These are phyloP conservation scores for Eupithecia subumbrata DNA, from an alignment of 2,888 invertebrate species.

Conservation along the genomic window DNA sequence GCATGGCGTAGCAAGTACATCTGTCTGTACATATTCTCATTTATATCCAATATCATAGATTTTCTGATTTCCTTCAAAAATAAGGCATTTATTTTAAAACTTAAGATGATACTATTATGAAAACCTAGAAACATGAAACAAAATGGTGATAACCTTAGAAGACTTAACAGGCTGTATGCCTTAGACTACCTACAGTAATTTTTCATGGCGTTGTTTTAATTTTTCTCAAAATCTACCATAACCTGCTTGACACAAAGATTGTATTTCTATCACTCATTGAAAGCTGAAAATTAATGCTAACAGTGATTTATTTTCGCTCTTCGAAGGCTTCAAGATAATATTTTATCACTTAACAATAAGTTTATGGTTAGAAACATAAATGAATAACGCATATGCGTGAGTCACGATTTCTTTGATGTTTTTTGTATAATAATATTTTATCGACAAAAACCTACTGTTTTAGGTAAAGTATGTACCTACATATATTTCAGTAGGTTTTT, in stretches of 20 bases:
- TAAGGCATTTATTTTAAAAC: too few species aligned
- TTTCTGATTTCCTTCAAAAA: too few species aligned
- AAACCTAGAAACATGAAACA: too few species aligned
- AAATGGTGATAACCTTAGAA: neutral
- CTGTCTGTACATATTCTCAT: too few species aligned
- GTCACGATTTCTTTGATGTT: constrained; percentile 22
- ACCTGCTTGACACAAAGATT: neutral
- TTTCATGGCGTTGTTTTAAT: neutral
- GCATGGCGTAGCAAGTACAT: too few species aligned
- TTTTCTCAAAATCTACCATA: neutral
- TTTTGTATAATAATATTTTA: neutral
- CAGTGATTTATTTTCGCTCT: neutral
- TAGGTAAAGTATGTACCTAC: too few species aligned
- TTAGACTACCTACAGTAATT: neutral
- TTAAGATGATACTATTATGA: too few species aligned
- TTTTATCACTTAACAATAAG: neutral
- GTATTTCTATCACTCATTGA: neutral
- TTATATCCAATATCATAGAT: too few species aligned
- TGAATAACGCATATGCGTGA: constrained; percentile 34
- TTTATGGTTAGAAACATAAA: constrained; percentile 16
- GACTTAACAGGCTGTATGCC: neutral
- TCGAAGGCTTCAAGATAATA: neutral
- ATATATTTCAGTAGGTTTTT: too few species aligned
- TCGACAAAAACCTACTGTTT: neutral
- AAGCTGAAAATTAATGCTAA: neutral